phyloP scores from a whole-genome alignment of 2,888 invertebrate genomes.

The Nomada fucata region DNA sequence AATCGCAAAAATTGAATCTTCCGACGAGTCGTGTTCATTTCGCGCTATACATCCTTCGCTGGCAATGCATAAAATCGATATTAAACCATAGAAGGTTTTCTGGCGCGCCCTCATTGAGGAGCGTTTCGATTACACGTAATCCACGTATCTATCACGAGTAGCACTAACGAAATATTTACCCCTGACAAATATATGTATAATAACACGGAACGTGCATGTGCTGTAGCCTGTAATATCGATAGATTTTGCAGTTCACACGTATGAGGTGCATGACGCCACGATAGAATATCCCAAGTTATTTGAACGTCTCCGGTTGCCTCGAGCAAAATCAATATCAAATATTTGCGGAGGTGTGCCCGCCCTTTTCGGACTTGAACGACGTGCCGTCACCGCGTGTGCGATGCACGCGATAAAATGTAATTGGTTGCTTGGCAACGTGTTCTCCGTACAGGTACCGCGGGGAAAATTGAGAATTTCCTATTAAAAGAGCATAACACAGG shows the following conservation, averaged over 20 bases:
- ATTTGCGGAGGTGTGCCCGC: constrained; percentile 37
- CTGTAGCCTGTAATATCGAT: constrained; percentile 27
- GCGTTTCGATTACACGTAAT: neutral
- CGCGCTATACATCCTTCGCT: too few species aligned
- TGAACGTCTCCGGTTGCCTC: constrained; percentile 45
- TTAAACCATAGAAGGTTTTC: too few species aligned
- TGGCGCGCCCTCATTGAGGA: neutral
- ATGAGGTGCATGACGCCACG: constrained; percentile 18
- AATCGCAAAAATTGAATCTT: too few species aligned
- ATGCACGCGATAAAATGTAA: constrained; percentile 52
- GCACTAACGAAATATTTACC: constrained; percentile 16
- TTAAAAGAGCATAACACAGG: too few species aligned
- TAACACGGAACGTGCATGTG: constrained; percentile 13
- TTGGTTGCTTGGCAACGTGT: constrained; percentile 29
- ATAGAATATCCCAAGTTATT: constrained; percentile 56
- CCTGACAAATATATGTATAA: constrained; percentile 39
- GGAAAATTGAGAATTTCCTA: neutral
- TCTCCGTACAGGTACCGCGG: neutral
- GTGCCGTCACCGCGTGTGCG: neutral
- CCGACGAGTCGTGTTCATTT: too few species aligned
- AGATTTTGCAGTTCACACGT: constrained; percentile 46
- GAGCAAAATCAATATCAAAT: constrained; percentile 59
- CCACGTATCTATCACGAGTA: neutral
- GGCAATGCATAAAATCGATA: too few species aligned
- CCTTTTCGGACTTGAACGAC: constrained; percentile 16